Evolutionary conservation across 2,113 vertebrate species (phyloP).

Genomic region (Hippotragus niger): DNA sequence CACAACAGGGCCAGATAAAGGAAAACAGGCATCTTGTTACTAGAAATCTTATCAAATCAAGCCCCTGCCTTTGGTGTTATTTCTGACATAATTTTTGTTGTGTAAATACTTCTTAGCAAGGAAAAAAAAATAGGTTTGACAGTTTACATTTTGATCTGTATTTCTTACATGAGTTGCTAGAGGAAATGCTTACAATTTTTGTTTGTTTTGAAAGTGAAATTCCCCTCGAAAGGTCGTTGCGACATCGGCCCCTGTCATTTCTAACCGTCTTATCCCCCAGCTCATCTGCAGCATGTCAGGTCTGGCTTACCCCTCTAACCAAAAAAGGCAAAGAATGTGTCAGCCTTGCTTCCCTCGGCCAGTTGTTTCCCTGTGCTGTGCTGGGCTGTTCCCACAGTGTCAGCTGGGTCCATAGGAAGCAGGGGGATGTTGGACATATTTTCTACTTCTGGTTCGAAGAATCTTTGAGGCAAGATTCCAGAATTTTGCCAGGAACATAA

Average conservation of each 20-base stretch:
- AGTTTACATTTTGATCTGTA: constrained; percentile 51
- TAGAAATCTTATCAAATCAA: constrained; percentile 1
- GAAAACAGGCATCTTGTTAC: neutral
- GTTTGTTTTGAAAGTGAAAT: constrained; percentile 19
- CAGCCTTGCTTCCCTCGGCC: constrained; percentile 55
- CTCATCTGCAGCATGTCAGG: constrained; percentile 64
- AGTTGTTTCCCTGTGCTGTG: neutral
- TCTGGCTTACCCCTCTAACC: constrained; percentile 64
- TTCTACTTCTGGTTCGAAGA: neutral
- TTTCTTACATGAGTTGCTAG: constrained; percentile 39
- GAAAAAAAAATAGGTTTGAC: neutral
- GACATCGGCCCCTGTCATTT: constrained; percentile 45
- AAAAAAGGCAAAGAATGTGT: constrained; percentile 75
- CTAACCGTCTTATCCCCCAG: constrained; percentile 55
- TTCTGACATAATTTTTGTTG: constrained; percentile 16
- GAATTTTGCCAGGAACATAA: constrained; percentile 25
- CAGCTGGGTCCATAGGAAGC: neutral
- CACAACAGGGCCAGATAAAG: neutral
- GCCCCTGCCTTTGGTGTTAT: neutral
- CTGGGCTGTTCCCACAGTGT: neutral
- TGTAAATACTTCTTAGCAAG: neutral
- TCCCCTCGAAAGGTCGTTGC: neutral
- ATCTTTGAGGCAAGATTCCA: constrained; percentile 12
- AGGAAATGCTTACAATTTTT: neutral
- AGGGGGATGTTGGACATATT: neutral